Conservation (phyloP, 2,888 invertebrate species). For the Cephus runcator region DNA sequence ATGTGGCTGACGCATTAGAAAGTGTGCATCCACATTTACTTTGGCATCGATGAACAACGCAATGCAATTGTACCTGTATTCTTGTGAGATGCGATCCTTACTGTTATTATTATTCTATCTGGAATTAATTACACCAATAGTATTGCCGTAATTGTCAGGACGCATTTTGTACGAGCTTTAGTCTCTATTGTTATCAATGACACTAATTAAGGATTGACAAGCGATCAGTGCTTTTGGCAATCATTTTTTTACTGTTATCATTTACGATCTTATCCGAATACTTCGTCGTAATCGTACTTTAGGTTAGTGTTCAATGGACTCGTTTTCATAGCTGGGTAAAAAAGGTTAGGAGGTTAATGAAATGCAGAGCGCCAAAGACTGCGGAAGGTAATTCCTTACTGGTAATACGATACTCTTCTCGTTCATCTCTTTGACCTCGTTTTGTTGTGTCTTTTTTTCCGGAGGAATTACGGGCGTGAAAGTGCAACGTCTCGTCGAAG, state of each 20-base stretch:
- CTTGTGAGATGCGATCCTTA: background rate
- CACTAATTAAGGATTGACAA: background rate
- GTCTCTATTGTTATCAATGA: background rate
- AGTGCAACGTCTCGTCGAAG: background rate
- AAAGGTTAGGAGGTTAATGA: background rate
- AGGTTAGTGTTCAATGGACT: background rate
- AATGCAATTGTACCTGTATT: background rate
- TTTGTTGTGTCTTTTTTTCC: background rate
- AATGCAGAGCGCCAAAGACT: background rate
- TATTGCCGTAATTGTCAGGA: background rate
- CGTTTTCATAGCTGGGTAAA: background rate
- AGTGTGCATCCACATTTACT: slow-evolving; percentile 1
- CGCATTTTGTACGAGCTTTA: background rate
- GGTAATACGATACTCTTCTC: background rate
- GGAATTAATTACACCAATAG: background rate
- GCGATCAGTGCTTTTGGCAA: background rate
- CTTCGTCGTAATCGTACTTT: background rate
- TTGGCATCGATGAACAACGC: background rate
- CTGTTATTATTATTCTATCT: background rate
- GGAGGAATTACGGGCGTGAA: background rate
- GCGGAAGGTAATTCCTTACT: background rate
- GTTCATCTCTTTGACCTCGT: background rate
- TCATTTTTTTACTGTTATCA: background rate
- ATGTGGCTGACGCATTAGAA: background rate
- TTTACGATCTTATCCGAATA: background rate